Evolutionary conservation across 1,140 invertebrate genomes (phyloP).

Genomic region (Thaumatotibia leucotreta): DNA sequence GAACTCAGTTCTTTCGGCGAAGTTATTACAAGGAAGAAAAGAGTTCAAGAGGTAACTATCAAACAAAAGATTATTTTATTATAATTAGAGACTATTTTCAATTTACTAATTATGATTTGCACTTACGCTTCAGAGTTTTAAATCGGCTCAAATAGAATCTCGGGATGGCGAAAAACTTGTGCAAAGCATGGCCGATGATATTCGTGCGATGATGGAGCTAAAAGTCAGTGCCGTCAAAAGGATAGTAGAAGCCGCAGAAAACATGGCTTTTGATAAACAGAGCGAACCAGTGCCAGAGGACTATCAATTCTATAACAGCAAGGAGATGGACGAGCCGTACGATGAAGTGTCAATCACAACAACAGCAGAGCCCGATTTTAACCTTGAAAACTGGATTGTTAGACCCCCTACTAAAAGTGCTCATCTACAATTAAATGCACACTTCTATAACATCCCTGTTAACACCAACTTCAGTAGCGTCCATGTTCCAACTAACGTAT

Average conservation of each 20-base stretch:
- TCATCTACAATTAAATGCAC: constrained; percentile 80
- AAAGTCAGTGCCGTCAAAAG: constrained; percentile 90
- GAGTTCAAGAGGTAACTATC: constrained; percentile 80
- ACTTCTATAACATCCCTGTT: constrained; percentile 89
- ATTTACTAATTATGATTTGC: neutral
- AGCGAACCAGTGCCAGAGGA: constrained; percentile 78
- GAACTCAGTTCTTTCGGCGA: constrained; percentile 84
- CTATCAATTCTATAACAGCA: constrained; percentile 85
- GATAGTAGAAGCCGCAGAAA: constrained; percentile 89
- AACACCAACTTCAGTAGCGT: constrained; percentile 92
- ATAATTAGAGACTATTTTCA: constrained; percentile 3
- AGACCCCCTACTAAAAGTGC: constrained; percentile 73
- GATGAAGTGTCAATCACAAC: constrained; percentile 59
- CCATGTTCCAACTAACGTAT: constrained; percentile 97
- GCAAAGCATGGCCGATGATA: constrained; percentile 85
- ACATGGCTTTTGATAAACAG: constrained; percentile 79
- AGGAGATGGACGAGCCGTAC: constrained; percentile 79
- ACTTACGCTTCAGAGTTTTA: constrained; percentile 80
- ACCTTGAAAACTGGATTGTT: constrained; percentile 73
- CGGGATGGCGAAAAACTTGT: constrained; percentile 84
- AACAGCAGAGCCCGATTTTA: constrained; percentile 70
- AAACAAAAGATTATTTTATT: neutral
- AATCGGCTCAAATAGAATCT: constrained; percentile 81
- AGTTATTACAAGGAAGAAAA: constrained; percentile 83
- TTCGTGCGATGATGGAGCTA: constrained; percentile 88